phyloP scores from a whole-genome alignment of 1,140 invertebrate species.

The Lasaia peninsularis region DNA sequence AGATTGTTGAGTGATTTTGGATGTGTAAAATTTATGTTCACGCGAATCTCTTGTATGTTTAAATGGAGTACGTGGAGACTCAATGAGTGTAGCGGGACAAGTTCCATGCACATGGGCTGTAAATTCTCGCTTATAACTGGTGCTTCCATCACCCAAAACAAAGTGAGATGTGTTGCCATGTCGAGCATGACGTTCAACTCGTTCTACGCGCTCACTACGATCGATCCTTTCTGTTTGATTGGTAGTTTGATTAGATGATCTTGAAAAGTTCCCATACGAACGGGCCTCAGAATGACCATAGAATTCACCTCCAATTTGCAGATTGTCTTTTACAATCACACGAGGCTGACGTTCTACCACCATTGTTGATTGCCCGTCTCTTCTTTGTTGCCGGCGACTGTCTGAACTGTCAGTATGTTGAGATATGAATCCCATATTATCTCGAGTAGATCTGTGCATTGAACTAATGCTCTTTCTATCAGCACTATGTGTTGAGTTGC shows the following conservation, averaged over 20 bases:
- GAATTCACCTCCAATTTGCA: constrained; percentile 83
- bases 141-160: constrained; percentile 81
- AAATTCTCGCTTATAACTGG: constrained; percentile 88
- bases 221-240: constrained; percentile 71
- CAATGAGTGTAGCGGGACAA: constrained; percentile 87
- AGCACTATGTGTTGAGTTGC: constrained; percentile 79
- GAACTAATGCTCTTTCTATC: constrained; percentile 87
- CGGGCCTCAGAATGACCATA: constrained; percentile 80
- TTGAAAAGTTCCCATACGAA: constrained; percentile 82
- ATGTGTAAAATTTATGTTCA: constrained; percentile 89
- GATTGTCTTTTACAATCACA: constrained; percentile 80
- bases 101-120: constrained; percentile 83
- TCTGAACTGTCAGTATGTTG: constrained; percentile 67
- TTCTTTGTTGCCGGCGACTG: constrained; percentile 58
- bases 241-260: constrained; percentile 31
- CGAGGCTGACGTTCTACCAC: constrained; percentile 77
- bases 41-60: constrained; percentile 89
- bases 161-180: constrained; percentile 85
- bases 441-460: constrained; percentile 81
- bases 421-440: constrained; percentile 68
- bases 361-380: constrained; percentile 67
- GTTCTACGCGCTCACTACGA: constrained; percentile 64
- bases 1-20: constrained; percentile 68
- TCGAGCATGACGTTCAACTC: constrained; percentile 75
- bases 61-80: constrained; percentile 84